Base-by-base conservation (phyloP, 1,140 invertebrate genomes). In the Eupristina koningsbergeri region DNA sequence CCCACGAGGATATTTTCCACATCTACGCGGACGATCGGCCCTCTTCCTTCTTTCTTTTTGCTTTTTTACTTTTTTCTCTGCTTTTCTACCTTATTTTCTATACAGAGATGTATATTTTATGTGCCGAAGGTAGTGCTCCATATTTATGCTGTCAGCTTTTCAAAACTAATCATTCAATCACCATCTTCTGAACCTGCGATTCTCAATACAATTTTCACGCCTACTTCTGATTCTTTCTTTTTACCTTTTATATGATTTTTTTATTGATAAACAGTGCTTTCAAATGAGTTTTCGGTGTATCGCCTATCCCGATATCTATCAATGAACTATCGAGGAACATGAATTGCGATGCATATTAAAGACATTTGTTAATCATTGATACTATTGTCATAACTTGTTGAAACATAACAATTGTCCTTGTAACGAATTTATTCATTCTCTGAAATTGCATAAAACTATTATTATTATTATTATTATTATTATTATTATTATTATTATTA, bases 1-100 rank as follows among this genome's bases (percentile, higher is more conserved):
- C 84, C 81, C 84, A 85, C 84, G 84, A 85, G 84, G 84, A 85
- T 85, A 85, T 74, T 80, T 79, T 85, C 69, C 83, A 71, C 77
- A 9, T 53, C 73, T 11, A 17, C 13, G 74, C 58, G 7, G 47
- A n/a, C 73, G 69, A 50, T n/a, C 41, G 41, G 26, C 9, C 19
- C 36, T 31, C 36, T 22, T 36, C 36, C 41, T 45, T 5, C 41
- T 45, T 11, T 45, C 11, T 45, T 45, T 45, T n/a, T 64, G 1
- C 15, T 29, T 67, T n/a, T 67, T n/a, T 22, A 8, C 17, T 19
- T 73, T 13, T 36, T 41, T 36, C 17, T 53, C 73, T n/a, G n/a
- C 39, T 19, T 73, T 22, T 67, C 34, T 3, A 31, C 15, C 36
- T 34, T 36, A 22, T 17, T 22, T 22, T 19, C 22, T 71, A 71